Percentiles rank a stretch among this genome's conserved stretches.
Evolutionary conservation across 92 coral and sea anemone genomes (phyloP).

Genomic region (Parazoanthus swiftii): DNA sequence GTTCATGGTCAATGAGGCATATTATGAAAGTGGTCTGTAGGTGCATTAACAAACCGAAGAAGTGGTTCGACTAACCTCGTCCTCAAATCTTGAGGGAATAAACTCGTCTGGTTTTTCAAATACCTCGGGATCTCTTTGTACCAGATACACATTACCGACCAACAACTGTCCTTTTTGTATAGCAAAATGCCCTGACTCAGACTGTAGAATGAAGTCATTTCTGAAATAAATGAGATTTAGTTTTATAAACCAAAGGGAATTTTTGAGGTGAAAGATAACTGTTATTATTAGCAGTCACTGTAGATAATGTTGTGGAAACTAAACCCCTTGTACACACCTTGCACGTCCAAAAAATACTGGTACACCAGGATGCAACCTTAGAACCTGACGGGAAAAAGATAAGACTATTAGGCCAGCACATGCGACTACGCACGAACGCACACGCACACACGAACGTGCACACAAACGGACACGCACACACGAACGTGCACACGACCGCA

Average conservation of each 20-base stretch:
- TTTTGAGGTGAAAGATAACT: neutral
- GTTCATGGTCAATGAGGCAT: too few relatives aligned
- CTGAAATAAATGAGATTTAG: constrained; percentile 35
- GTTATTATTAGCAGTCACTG: neutral
- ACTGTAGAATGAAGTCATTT: constrained; percentile 60
- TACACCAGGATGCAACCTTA: constrained; percentile 78
- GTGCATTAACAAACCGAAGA: neutral
- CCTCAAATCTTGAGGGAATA: constrained; percentile 72
- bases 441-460: neutral
- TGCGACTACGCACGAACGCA: neutral
- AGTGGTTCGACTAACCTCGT: constrained; percentile 52
- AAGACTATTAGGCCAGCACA: neutral
- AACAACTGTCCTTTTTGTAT: constrained; percentile 61
- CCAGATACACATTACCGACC: constrained; percentile 71
- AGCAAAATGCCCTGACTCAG: constrained; percentile 54
- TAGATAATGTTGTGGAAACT: too few relatives aligned
- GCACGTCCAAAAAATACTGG: constrained; percentile 83
- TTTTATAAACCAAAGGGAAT: too few relatives aligned
- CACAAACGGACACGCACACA: neutral
- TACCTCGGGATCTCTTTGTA: constrained; percentile 69
- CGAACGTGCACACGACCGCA: too few relatives aligned
- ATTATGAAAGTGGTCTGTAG: too few relatives aligned
- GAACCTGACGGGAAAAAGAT: constrained; percentile 34
- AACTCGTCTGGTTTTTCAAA: constrained; percentile 69
- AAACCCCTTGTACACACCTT: constrained; percentile 44